Evolutionary conservation across 2,888 invertebrate genomes (phyloP).

Genomic region (Hypselothyrea guttata): DNA sequence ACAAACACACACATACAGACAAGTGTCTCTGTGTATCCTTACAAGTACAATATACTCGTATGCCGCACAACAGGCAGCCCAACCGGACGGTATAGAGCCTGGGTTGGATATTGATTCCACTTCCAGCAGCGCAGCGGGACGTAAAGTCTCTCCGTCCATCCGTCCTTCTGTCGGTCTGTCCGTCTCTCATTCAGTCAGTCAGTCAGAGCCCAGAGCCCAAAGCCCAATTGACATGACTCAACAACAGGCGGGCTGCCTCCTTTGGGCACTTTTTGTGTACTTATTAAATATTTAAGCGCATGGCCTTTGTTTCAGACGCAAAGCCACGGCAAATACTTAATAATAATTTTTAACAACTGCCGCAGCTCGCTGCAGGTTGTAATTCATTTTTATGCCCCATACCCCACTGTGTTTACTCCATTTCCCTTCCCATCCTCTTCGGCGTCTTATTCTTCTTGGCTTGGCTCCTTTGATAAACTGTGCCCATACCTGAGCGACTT

Average conservation of each 20-base stretch:
- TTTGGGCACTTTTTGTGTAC: conserved; percentile 56
- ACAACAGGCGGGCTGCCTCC: conserved; percentile 56
- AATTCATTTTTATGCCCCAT: conserved; percentile 46
- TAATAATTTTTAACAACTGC: conserved; percentile 67
- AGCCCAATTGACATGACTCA: conserved; percentile 75
- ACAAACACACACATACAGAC: conserved; percentile 1
- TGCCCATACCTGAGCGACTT: conserved; percentile 22
- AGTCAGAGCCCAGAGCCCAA: conserved; percentile 41
- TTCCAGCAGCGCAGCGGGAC: conserved; percentile 54
- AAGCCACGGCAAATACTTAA: conserved; percentile 69
- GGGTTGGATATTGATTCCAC: conserved; percentile 70
- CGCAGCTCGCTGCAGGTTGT: conserved; percentile 58
- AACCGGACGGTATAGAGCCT: conserved; percentile 24
- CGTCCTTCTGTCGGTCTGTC: conserved; percentile 14
- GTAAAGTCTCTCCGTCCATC: conserved; percentile 36
- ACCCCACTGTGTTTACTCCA: background rate
- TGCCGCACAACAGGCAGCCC: conserved; percentile 47
- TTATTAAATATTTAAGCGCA: conserved; percentile 76
- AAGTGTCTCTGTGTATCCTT: conserved; percentile 53
- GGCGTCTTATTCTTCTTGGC: background rate
- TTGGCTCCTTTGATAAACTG: conserved; percentile 56
- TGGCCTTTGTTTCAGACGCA: conserved; percentile 67
- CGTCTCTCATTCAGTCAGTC: conserved; percentile 24
- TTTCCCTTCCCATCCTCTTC: background rate
- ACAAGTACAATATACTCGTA: conserved; percentile 52